phyloP scores from a whole-genome alignment of 1,140 invertebrate species.

The Holotrichia oblita region DNA sequence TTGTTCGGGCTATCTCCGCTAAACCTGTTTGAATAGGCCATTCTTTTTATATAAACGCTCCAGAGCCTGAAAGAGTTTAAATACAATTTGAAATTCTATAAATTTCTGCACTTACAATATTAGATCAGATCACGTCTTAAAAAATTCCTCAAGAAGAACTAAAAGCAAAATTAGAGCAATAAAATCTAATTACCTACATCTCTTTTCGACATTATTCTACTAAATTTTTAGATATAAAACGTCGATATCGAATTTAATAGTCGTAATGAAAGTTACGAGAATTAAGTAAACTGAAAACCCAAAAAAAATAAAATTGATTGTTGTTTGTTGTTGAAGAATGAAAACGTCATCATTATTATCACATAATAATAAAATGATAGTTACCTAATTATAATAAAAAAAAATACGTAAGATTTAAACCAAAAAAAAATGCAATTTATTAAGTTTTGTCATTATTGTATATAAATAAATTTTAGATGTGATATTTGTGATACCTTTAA shows the following conservation, averaged over 20 bases:
- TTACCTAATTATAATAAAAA: not conserved
- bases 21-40: no score
- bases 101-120: no score
- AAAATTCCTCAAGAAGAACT: no score
- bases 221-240: not conserved
- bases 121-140: no score
- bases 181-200: not conserved
- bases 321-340: not conserved
- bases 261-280: not conserved
- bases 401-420: no score
- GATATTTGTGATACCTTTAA: constrained; percentile 29
- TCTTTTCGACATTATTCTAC: not conserved
- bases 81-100: no score
- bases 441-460: not conserved
- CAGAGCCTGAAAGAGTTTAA: no score
- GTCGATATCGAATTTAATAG: constrained; percentile 9
- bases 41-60: no score
- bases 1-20: no score
- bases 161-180: not conserved
- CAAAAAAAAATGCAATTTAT: no score
- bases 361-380: not conserved
- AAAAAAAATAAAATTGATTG: constrained; percentile 3
- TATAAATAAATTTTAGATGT: constrained; percentile 12
- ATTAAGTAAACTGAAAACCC: not conserved
- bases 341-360: not conserved